phyloP scores from a whole-genome alignment of 2,113 vertebrate genomes.

The Salvator merianae region DNA sequence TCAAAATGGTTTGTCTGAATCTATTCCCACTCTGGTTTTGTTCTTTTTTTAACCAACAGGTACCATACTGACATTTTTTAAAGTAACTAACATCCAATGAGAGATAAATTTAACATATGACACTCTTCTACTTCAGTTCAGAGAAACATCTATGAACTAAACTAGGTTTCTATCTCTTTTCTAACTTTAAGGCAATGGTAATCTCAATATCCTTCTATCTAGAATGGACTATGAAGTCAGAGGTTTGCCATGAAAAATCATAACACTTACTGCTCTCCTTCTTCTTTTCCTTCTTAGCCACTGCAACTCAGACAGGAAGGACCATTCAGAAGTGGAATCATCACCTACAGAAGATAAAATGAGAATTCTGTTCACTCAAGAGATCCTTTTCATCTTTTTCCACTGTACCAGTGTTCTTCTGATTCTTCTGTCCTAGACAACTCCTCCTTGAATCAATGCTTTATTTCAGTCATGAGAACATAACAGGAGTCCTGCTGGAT shows the following conservation, averaged over 20 bases:
- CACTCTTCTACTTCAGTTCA: neutral
- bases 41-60: neutral
- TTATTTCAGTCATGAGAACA: too few relatives aligned
- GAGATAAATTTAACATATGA: neutral
- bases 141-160: neutral
- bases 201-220: neutral
- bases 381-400: neutral
- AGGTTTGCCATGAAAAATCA: neutral
- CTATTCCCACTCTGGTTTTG: neutral
- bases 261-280: conserved; percentile 88
- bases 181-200: neutral
- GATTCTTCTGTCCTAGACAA: neutral
- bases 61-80: neutral
- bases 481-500: too few relatives aligned
- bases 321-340: conserved; percentile 78
- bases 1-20: neutral
- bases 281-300: conserved; percentile 87
- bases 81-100: neutral
- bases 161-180: neutral
- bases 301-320: conserved; percentile 81
- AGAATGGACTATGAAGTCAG: neutral
- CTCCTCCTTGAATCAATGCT: too few relatives aligned
- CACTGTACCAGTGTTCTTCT: too few relatives aligned
- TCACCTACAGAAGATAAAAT: conserved; percentile 71
- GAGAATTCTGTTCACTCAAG: neutral